Percentiles rank a stretch among this genome's conserved stretches.
phyloP scores from a whole-genome alignment of 2,888 invertebrate species.

The Crioceris asparagi region DNA sequence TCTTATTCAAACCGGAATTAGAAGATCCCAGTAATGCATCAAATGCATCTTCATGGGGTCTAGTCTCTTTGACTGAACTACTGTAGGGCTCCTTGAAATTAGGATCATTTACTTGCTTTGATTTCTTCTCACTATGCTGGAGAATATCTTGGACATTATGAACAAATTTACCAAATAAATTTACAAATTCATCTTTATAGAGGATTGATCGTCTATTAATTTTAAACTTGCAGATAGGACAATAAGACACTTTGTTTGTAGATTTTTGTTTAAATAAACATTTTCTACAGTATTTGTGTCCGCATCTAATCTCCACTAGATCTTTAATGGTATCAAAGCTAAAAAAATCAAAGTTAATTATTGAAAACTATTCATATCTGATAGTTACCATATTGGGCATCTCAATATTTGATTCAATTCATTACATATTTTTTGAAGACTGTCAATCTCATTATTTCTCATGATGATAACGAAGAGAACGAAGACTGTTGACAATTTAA shows the following conservation, averaged over 20 bases:
- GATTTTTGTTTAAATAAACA: slow-evolving; percentile 11
- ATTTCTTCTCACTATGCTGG: slow-evolving; percentile 5
- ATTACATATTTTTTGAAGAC: no score
- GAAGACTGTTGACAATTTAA: no score
- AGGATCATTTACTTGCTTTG: not conserved
- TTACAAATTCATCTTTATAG: slow-evolving; percentile 11
- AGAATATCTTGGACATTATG: not conserved
- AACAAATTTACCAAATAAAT: slow-evolving; percentile 10
- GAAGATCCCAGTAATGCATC: slow-evolving; percentile 10
- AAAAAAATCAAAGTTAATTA: no score
- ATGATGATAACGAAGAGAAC: no score
- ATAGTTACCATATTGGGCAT: no score
- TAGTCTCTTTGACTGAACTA: no score
- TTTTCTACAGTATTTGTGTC: slow-evolving; percentile 11
- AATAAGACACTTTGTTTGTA: slow-evolving; percentile 1
- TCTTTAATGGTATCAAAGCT: slow-evolving; percentile 15
- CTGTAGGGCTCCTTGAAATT: no score
- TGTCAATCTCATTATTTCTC: no score
- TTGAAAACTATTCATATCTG: no score
- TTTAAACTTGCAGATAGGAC: slow-evolving; percentile 13
- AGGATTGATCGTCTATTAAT: slow-evolving; percentile 9
- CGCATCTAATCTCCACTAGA: slow-evolving; percentile 10
- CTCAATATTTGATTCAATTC: no score
- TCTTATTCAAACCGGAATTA: slow-evolving; percentile 11
- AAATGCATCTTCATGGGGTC: slow-evolving; percentile 7